These are phyloP conservation scores for Tichodroma muraria DNA, from an alignment of 2,113 vertebrate genomes.

Conservation along the genomic window DNA sequence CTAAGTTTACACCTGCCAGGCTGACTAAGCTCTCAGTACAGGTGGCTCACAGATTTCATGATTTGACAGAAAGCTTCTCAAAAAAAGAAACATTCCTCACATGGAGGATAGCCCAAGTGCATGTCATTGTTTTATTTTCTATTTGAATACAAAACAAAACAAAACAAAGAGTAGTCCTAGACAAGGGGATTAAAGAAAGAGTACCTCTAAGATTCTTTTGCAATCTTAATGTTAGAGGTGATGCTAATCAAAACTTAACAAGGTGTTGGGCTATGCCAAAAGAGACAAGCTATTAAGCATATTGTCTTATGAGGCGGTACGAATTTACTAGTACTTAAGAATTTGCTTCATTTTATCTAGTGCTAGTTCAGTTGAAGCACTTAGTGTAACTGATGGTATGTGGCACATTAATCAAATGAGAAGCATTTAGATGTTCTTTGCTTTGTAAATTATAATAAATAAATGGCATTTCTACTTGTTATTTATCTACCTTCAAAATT, in stretches of 20 bases:
- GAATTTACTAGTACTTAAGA: no score
- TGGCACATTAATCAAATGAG: slow-evolving; percentile 11
- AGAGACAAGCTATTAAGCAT: neutral
- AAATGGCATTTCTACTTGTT: slow-evolving; percentile 21
- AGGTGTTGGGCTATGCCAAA: neutral
- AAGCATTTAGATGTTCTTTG: slow-evolving; percentile 15
- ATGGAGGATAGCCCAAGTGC: neutral
- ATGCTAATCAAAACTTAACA: neutral
- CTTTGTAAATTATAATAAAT: slow-evolving; percentile 56
- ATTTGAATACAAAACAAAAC: neutral
- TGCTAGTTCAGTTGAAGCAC: neutral
- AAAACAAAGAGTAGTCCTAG: neutral
- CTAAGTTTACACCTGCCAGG: neutral
- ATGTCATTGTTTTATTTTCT: neutral
- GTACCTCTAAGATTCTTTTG: neutral
- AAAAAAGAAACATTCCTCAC: neutral
- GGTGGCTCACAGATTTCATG: neutral
- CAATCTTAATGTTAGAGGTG: neutral
- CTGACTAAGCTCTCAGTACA: neutral
- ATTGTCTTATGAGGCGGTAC: neutral
- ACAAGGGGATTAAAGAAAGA: fast-evolving
- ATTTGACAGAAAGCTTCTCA: neutral
- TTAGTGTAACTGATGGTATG: neutral
- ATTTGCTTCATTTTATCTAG: no score
- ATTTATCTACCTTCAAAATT: slow-evolving; percentile 61